A percentile compares a stretch with the other conserved stretches of the same genome.
These are phyloP conservation scores for Agrenia bidenticulata DNA, from an alignment of 2,888 invertebrate species.

Conservation along the genomic window DNA sequence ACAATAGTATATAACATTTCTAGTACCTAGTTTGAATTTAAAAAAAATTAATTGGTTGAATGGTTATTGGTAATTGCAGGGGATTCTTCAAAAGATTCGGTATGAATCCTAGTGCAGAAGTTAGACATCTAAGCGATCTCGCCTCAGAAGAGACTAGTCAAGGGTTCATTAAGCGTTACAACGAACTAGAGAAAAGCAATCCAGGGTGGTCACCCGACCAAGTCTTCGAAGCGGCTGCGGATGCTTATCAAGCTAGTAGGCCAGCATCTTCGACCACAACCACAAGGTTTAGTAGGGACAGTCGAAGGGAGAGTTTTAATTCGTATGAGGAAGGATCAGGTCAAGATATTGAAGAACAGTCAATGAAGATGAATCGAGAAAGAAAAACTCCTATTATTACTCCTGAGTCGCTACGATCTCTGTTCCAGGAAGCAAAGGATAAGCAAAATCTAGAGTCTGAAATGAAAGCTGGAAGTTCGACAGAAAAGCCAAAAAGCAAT, in stretches of 20 bases:
- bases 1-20: no score
- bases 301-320: not conserved
- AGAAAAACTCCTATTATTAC: conserved; percentile 33
- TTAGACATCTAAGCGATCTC: conserved; percentile 31
- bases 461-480: not conserved
- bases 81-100: conserved; percentile 56
- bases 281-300: not conserved
- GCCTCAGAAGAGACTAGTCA: conserved; percentile 37
- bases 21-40: no score
- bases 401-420: conserved; percentile 34
- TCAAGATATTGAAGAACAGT: no score
- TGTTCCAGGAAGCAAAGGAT: conserved; percentile 42
- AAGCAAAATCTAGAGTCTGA: conserved; percentile 16
- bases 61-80: conserved; percentile 54
- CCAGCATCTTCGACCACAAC: not conserved
- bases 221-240: conserved; percentile 58
- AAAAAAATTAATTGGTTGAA: no score
- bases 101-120: conserved; percentile 36
- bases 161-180: conserved; percentile 64
- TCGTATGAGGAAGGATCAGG: not conserved
- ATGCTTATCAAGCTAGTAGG: conserved; percentile 9
- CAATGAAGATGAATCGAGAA: conserved; percentile 4
- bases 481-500: conserved; percentile 6
- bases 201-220: conserved; percentile 60
- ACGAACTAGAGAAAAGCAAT: conserved; percentile 62